phyloP scores from a whole-genome alignment of 2,888 invertebrate species.

The Gastracanthus pulcherrimus region DNA sequence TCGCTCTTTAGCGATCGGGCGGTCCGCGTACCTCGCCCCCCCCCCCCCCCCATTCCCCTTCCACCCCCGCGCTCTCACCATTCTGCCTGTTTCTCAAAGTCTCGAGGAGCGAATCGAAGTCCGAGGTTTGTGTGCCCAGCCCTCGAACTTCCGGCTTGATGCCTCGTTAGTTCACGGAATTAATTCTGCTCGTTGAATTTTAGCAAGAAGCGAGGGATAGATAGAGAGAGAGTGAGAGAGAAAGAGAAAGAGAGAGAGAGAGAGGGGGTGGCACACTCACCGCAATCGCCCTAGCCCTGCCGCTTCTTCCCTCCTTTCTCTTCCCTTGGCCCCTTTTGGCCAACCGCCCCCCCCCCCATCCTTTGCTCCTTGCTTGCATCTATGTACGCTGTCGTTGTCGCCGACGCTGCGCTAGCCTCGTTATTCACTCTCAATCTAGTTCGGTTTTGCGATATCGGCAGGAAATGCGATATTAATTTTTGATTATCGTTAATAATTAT shows the following conservation, averaged over 20 bases:
- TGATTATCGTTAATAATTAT: too few species aligned
- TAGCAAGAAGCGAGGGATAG: constrained; percentile 38
- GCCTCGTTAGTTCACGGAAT: constrained; percentile 66
- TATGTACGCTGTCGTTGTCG: background rate
- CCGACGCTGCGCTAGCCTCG: background rate
- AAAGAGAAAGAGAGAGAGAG: background rate
- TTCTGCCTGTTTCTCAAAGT: constrained; percentile 57
- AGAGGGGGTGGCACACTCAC: constrained; percentile 3
- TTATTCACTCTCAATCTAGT: too few species aligned
- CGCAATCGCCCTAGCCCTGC: constrained; percentile 31
- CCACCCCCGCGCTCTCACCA: background rate
- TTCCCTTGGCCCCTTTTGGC: too few species aligned
- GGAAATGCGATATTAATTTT: background rate
- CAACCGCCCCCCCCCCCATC: background rate
- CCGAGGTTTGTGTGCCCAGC: constrained; percentile 66
- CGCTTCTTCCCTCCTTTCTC: background rate
- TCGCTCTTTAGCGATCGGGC: constrained; percentile 17
- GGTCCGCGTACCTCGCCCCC: background rate
- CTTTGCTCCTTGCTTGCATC: too few species aligned
- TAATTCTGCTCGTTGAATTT: constrained; percentile 67
- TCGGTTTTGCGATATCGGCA: background rate
- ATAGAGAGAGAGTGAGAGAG: background rate
- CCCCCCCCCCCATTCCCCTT: background rate
- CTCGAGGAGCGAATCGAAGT: constrained; percentile 63
- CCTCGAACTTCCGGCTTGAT: constrained; percentile 65